Conservation (phyloP, 2,888 invertebrate species). For the Ornithoptera priamus region DNA sequence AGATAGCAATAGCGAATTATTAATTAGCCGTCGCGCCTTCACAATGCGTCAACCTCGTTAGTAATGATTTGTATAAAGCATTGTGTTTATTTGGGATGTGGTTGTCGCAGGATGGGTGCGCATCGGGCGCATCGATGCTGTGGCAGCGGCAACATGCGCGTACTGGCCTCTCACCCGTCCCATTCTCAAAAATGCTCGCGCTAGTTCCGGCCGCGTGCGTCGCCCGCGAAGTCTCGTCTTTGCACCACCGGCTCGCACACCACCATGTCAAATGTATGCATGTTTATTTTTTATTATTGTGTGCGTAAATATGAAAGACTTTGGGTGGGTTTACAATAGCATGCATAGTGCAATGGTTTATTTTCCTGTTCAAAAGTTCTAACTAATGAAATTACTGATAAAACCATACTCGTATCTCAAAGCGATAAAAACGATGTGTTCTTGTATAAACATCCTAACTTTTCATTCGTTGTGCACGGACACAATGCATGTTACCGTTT, state of each 20-base stretch:
- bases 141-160: constrained; percentile 50
- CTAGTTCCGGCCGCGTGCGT: constrained; percentile 34
- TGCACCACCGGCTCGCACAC: constrained; percentile 43
- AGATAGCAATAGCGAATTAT: background rate
- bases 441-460: too few species aligned
- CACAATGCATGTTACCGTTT: too few species aligned
- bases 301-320: too few species aligned
- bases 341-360: too few species aligned
- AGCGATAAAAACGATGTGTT: too few species aligned
- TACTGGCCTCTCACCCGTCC: constrained; percentile 65
- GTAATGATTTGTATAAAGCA: background rate
- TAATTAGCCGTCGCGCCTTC: background rate
- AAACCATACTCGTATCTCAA: too few species aligned
- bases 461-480: too few species aligned
- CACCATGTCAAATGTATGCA: constrained; percentile 41
- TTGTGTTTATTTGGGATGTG: background rate
- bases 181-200: constrained; percentile 58
- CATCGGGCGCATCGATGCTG: constrained; percentile 64
- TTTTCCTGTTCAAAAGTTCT: too few species aligned
- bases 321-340: too few species aligned
- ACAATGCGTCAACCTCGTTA: background rate
- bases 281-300: too few species aligned
- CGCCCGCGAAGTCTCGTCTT: constrained; percentile 51
- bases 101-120: constrained; percentile 66
- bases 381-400: too few species aligned